Base-by-base conservation (phyloP, 2,797 vertebrate species). In the Yasuhikotakia modesta region DNA sequence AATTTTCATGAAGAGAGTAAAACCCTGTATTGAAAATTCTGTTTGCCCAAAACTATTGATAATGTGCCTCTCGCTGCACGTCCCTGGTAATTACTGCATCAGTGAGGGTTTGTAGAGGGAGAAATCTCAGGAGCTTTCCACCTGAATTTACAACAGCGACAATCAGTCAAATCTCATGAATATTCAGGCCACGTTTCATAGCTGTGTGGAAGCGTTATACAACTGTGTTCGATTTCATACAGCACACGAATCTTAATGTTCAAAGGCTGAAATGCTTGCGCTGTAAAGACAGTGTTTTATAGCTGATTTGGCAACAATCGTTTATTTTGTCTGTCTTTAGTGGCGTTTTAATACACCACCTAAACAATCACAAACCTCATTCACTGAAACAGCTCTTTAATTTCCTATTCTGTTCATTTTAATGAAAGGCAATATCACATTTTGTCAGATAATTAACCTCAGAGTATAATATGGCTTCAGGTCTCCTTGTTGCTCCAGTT, bases 131-230 rank as follows among this genome's bases (percentile, higher is more conserved):
- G 76, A 78, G 76, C 57, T 63, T 69, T 76, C 65, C 65, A 76
- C 19, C 74, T 77, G 65, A 76, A 68, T 67, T 48, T 58, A 24
- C 27, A 27, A 39, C 53, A 24, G 63, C 63, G 55, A 75, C 48
- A 60, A 70, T 69, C 67, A 63, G 57, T 78, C 76, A 78, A 24
- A 70, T 63, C 76, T 78, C 76, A 78, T 70, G 61, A 78, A 70
- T 78, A 78, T 78, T 78, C 67, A 30, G 53, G 57, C 46, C 67
- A 70, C 55, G 46, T 53, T 69, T 70, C 67, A 39, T 48, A 17
- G 55, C 67, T 77, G 43, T 13, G 63, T 52, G 75, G 66, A 70
- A 43, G 64, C 53, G 17, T 53, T 55, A 55, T 39, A 67, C 21
- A 45, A 39, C 27, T 19, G 48, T 27, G 27, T 27, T 70, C 43